Evolutionary conservation across 2,888 invertebrate genomes (phyloP).

Genomic region (Meiosimyza platycephala): DNA sequence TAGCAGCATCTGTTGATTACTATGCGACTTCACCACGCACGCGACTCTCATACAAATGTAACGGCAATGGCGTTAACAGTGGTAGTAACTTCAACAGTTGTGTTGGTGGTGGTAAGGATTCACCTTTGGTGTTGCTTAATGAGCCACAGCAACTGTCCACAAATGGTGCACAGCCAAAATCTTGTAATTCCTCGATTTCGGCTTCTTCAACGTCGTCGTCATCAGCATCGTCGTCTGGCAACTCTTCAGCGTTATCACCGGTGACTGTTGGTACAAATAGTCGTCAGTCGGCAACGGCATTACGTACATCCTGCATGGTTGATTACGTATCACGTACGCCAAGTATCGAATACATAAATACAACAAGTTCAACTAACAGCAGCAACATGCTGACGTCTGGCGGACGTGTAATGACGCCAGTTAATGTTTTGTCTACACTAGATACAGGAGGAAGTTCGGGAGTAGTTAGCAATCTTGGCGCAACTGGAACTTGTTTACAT

Average conservation of each 20-base stretch:
- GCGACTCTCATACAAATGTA: constrained; percentile 9
- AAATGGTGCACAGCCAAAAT: background rate
- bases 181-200: constrained; percentile 9
- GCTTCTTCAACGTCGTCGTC: constrained; percentile 23
- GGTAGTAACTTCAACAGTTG: background rate
- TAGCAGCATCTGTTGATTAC: constrained; percentile 48
- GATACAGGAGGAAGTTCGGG: constrained; percentile 7
- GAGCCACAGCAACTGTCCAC: constrained; percentile 28
- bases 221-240: constrained; percentile 18
- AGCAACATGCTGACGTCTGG: constrained; percentile 16
- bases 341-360: constrained; percentile 52
- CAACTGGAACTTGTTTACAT: constrained; percentile 62
- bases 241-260: constrained; percentile 12
- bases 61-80: background rate
- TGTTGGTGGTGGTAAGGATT: constrained; percentile 17
- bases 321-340: constrained; percentile 52
- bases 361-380: constrained; percentile 28
- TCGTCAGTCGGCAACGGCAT: constrained; percentile 11
- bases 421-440: constrained; percentile 42
- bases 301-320: constrained; percentile 36
- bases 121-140: constrained; percentile 19
- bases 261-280: constrained; percentile 11
- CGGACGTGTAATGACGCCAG: constrained; percentile 54
- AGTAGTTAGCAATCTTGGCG: constrained; percentile 42
- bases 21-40: constrained; percentile 56